Evolutionary conservation across 2,888 invertebrate genomes (phyloP).

Genomic region (Ctenicera cuprea): DNA sequence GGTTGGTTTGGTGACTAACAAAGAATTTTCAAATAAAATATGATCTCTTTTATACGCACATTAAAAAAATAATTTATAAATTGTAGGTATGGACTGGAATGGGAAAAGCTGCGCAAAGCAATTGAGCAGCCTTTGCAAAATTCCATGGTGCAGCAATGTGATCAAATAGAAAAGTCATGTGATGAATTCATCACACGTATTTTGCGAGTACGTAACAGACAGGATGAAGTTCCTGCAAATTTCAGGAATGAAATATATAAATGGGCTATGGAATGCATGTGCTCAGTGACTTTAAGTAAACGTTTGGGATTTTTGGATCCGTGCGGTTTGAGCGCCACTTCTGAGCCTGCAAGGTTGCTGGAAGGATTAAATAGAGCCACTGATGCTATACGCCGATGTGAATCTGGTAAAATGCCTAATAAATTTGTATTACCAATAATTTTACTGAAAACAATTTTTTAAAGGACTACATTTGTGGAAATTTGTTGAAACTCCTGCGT

Average conservation of each 20-base stretch:
- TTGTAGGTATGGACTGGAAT: conserved; percentile 76
- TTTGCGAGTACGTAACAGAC: conserved; percentile 76
- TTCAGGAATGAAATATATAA: conserved; percentile 78
- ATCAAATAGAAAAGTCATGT: conserved; percentile 69
- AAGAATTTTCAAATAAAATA: too few relatives aligned
- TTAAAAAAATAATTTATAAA: conserved; percentile 5
- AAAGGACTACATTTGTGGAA: conserved; percentile 80
- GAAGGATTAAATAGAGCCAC: conserved; percentile 77
- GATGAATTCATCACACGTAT: conserved; percentile 73
- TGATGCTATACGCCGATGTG: conserved; percentile 77
- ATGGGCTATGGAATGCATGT: conserved; percentile 82
- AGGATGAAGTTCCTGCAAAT: conserved; percentile 78
- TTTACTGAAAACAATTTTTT: conserved; percentile 69
- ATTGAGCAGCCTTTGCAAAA: conserved; percentile 73
- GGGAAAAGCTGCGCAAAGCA: conserved; percentile 75
- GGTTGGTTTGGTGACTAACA: too few relatives aligned
- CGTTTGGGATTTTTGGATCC: conserved; percentile 79
- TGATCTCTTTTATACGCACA: too few relatives aligned
- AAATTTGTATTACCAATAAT: too few relatives aligned
- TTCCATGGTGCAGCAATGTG: conserved; percentile 70
- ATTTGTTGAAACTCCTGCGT: conserved; percentile 77
- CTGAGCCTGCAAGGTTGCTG: conserved; percentile 77
- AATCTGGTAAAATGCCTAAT: conserved; percentile 72
- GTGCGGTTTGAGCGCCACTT: conserved; percentile 72
- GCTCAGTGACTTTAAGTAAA: conserved; percentile 75